These are phyloP conservation scores for Adelosebastes latens DNA, from an alignment of 2,797 vertebrate genomes.

Conservation along the genomic window DNA sequence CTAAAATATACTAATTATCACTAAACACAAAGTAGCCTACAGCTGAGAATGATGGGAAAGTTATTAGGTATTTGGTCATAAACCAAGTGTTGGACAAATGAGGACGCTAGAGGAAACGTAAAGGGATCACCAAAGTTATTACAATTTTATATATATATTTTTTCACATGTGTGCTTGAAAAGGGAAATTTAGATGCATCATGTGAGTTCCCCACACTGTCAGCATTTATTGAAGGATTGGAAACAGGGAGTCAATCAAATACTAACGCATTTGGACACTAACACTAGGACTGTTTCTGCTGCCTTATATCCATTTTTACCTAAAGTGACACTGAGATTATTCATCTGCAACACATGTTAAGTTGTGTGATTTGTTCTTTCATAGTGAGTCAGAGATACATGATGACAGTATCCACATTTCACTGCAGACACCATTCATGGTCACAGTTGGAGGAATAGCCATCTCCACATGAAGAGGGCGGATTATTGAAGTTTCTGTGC, in stretches of 20 bases:
- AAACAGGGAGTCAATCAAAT: neutral
- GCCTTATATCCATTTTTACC: neutral
- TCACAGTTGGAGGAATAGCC: constrained; percentile 56
- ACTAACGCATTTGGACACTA: neutral
- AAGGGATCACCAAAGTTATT: too few relatives aligned
- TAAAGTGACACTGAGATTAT: neutral
- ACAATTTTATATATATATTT: neutral
- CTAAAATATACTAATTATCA: too few relatives aligned
- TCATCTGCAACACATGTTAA: neutral
- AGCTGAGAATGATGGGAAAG: too few relatives aligned
- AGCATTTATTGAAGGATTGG: neutral
- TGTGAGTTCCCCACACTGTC: neutral
- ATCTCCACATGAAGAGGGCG: constrained; percentile 34
- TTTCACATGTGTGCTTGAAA: neutral
- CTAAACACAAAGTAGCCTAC: too few relatives aligned
- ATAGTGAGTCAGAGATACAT: neutral
- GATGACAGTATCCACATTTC: constrained; percentile 18
- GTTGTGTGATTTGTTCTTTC: constrained; percentile 1
- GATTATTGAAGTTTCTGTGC: constrained; percentile 60
- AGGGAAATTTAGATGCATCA: neutral
- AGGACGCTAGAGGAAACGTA: too few relatives aligned
- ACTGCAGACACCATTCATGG: constrained; percentile 11
- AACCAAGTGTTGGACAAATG: too few relatives aligned
- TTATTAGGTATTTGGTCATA: too few relatives aligned
- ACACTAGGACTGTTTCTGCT: neutral